Evolutionary conservation across 1,140 invertebrate genomes (phyloP), one percentile per base, ranked within the genome.

Genomic region (Cepaea nemoralis): DNA sequence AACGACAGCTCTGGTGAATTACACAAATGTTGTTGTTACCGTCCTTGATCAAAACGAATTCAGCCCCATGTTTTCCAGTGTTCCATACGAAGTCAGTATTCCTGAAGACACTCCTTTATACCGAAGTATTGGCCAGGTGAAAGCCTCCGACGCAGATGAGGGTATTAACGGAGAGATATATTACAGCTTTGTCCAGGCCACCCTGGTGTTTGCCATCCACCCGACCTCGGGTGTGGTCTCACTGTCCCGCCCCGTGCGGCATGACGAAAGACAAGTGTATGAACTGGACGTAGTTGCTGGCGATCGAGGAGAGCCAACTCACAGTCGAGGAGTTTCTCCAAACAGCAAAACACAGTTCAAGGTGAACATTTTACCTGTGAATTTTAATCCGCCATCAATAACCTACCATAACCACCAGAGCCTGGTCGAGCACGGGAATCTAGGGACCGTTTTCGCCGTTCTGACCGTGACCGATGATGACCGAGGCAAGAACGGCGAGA

Each of bases 121-220:
- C 91, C 93, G 83, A 33, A 92, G 88, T 70, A 90, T 94, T 42
- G 86, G 90, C 1, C 85, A 89, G 81, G 92, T 94, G 2, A 94
- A 94, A 22, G 98, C 97, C 0, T 96, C 97, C 87, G 98, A 99
- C 92, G 97, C 97, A 14, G 97, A 99, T 91, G 92, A 97, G 19
- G 97, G 97, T 0, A 93, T 96, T 71, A 99, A 99, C 90, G 96
- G 97, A 1, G 96, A 99, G 92, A 97, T 99, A 85, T 99, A 99
- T 91, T 99, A 98, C 90, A 98, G 96, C 91, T 95, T 99, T 85
- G 92, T 94, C n/a, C 94, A 97, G 82, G 92, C 93, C 27, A 96
- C 95, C 10, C 94, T 96, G 84, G 94, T 95, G 83, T 98, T 98
- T 90, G 95, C 96, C 8, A 94, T 98, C 79, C 96, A 99, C 92